Conservation (phyloP, 2,113 vertebrate species). For the Macheiramphus alcinus region DNA sequence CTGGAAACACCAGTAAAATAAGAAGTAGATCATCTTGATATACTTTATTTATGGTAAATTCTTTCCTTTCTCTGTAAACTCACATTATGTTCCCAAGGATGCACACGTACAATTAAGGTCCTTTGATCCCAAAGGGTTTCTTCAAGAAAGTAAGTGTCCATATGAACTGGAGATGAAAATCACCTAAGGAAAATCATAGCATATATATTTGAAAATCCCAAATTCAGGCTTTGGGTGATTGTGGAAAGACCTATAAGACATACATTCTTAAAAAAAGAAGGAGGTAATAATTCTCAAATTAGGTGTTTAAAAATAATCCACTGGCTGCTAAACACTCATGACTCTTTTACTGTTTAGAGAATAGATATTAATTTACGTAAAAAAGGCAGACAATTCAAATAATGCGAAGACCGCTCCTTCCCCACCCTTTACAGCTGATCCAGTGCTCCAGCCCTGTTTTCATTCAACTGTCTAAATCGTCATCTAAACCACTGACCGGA, state of each 20-base stretch:
- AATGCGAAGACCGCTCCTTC: background rate
- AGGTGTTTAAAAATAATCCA: background rate
- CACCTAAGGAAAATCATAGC: background rate
- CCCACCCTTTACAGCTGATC: background rate
- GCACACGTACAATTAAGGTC: background rate
- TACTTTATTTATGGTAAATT: background rate
- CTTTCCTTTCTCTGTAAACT: background rate
- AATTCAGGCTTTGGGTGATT: background rate
- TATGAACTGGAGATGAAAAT: background rate
- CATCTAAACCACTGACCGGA: background rate
- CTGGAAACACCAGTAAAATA: background rate
- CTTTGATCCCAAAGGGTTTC: background rate
- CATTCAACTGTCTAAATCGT: background rate
- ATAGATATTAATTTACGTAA: background rate
- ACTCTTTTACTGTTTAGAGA: background rate
- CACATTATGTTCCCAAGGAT: background rate
- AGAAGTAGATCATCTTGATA: background rate
- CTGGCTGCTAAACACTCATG: background rate
- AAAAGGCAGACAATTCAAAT: background rate
- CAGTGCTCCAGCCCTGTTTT: background rate
- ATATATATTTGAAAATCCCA: background rate
- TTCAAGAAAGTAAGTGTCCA: background rate
- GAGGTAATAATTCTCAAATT: background rate
- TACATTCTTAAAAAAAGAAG: background rate
- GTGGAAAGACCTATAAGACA: background rate